Evolutionary conservation across 2,888 invertebrate species (phyloP).

Genomic region (Drosophila robusta): DNA sequence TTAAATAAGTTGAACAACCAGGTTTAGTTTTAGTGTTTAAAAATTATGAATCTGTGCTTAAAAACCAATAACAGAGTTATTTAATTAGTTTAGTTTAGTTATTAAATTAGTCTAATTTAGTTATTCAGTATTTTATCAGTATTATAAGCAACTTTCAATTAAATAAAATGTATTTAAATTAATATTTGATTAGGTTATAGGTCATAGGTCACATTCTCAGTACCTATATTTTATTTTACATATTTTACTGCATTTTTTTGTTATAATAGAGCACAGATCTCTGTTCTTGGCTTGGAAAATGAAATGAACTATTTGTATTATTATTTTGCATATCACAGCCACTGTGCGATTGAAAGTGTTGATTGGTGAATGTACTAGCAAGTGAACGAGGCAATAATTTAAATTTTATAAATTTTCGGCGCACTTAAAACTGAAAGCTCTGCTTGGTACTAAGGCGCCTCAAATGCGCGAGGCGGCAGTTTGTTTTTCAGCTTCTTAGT

Average conservation of each 20-base stretch:
- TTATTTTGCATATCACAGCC: not conserved
- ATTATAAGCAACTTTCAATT: too few relatives aligned
- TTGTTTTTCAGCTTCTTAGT: conserved; percentile 40
- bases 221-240: too few relatives aligned
- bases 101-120: too few relatives aligned
- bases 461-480: conserved; percentile 11
- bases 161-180: too few relatives aligned
- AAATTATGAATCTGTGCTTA: not conserved
- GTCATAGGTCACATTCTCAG: too few relatives aligned
- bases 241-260: too few relatives aligned
- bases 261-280: too few relatives aligned
- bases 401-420: conserved; percentile 33
- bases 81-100: too few relatives aligned
- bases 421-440: conserved; percentile 2
- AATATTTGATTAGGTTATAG: too few relatives aligned
- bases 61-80: too few relatives aligned
- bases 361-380: not conserved
- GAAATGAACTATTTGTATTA: not conserved
- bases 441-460: conserved; percentile 2
- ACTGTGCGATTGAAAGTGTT: conserved; percentile 3
- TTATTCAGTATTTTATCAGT: too few relatives aligned
- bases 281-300: too few relatives aligned
- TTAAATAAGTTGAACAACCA: not conserved
- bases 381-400: conserved; percentile 25
- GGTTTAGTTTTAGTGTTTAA: not conserved